Base-by-base conservation (phyloP, 2,888 invertebrate species). In the Hipparchia sbordonii region DNA sequence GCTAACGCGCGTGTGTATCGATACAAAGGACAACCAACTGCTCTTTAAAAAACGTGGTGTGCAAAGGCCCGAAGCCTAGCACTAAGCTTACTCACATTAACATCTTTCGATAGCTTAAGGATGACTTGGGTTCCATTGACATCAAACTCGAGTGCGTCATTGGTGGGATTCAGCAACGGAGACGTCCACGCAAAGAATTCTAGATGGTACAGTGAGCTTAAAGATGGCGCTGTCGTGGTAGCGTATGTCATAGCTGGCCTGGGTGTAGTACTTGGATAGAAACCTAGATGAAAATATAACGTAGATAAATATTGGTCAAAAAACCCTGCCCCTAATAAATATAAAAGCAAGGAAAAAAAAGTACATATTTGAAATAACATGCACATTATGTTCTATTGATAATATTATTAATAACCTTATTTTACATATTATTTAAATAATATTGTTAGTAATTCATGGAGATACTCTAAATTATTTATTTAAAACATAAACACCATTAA, bases 41-140 rank as follows among this genome's bases (percentile, higher is more conserved):
- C 23, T 23, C 23, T 23, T 23, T 23, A 23, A 23, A 23, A 23
- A 23, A 23, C 23, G 23, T 23, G 23, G 23, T 23, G 23, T 23
- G 23, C 23, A 23, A 23, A 23, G 23, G 23, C 23, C 23, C 23
- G 23, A 23, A 23, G 23, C 23, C 23, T 23, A 23, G 23, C 23
- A 23, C 23, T 23, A 23, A 4, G n/a, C 7, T 3, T 62, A 54
- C 67, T 67, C 46, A 67, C 67, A 46, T 57, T 13, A 6, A 23
- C 46, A 23, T 57, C 56, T 13, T 13, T 56, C 5, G 67, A 46
- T 5, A 67, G 67, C 67, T 67, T 9, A 8, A 67, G 57, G 6
- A 23, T 67, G 13, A 67, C 57, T 57, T 57, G 23, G 13, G 56
- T 67, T n/a, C 57, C 67, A 12, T 67, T 57, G 13, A 7, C 45